phyloP scores from a whole-genome alignment of 2,797 vertebrate species.

The Ctenochaetus hawaiiensis region DNA sequence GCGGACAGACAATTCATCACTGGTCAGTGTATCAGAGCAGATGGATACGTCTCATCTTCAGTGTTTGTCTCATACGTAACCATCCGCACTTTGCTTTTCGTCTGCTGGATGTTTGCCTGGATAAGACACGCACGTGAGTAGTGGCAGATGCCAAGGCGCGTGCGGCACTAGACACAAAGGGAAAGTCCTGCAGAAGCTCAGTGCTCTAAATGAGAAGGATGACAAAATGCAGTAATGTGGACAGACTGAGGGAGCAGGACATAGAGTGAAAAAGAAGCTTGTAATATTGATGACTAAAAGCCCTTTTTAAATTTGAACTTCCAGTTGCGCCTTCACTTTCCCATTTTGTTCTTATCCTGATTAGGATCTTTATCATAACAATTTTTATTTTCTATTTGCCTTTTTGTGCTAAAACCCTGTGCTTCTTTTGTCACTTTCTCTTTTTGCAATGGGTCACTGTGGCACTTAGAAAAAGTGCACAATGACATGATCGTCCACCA shows the following conservation, averaged over 20 bases:
- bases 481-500: slow-evolving; percentile 1
- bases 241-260: slow-evolving; percentile 38
- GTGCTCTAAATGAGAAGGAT: slow-evolving; percentile 41
- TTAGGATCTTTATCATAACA: slow-evolving; percentile 46
- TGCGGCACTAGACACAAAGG: slow-evolving; percentile 38
- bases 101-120: slow-evolving; percentile 57
- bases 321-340: slow-evolving; percentile 57
- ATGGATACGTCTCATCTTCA: slow-evolving; percentile 60
- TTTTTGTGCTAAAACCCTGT: background rate
- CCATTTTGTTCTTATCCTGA: slow-evolving; percentile 49
- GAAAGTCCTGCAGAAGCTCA: slow-evolving; percentile 34
- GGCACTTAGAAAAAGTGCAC: background rate
- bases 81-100: slow-evolving; percentile 45
- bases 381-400: background rate
- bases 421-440: background rate
- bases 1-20: slow-evolving; percentile 69
- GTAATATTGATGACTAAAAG: slow-evolving; percentile 66
- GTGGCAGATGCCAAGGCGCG: slow-evolving; percentile 45
- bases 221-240: slow-evolving; percentile 56
- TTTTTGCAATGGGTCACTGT: background rate
- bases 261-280: slow-evolving; percentile 35
- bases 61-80: slow-evolving; percentile 47
- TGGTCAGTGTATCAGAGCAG: slow-evolving; percentile 67
- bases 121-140: slow-evolving; percentile 21
- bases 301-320: slow-evolving; percentile 64